Evolutionary conservation across 2,888 invertebrate genomes (phyloP).

Genomic region (Rhingia rostrata): DNA sequence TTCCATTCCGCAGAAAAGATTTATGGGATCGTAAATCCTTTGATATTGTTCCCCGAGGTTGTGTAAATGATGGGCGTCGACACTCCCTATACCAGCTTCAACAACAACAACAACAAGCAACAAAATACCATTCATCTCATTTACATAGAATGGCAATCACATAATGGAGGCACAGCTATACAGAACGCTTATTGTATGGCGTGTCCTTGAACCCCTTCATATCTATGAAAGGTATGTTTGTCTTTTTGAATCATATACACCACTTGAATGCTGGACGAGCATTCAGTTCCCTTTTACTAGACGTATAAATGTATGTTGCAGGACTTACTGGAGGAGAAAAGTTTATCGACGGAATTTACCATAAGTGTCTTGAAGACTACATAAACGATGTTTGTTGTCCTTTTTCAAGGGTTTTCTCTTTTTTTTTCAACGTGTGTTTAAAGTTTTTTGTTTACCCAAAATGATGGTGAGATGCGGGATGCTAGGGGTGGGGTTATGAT

Average conservation of each 20-base stretch:
- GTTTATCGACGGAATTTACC: constrained; percentile 37
- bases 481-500: neutral
- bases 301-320: neutral
- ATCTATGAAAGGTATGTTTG: neutral
- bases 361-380: constrained; percentile 39
- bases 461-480: neutral
- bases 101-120: neutral
- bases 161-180: constrained; percentile 38
- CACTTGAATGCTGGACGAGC: neutral
- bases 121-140: constrained; percentile 45
- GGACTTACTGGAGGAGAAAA: neutral
- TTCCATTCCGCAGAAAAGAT: constrained; percentile 22
- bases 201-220: constrained; percentile 10
- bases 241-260: neutral
- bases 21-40: constrained; percentile 55
- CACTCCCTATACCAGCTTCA: no score
- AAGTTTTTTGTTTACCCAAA: constrained; percentile 13
- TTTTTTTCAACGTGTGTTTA: constrained; percentile 15
- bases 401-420: neutral
- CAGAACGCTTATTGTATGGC: neutral
- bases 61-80: neutral
- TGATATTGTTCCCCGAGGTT: constrained; percentile 17
- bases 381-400: neutral
- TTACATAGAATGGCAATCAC: constrained; percentile 45
- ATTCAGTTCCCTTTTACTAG: neutral